These are phyloP conservation scores for Nematopogon swammerdamellus DNA, from an alignment of 2,888 invertebrate species.

Conservation along the genomic window DNA sequence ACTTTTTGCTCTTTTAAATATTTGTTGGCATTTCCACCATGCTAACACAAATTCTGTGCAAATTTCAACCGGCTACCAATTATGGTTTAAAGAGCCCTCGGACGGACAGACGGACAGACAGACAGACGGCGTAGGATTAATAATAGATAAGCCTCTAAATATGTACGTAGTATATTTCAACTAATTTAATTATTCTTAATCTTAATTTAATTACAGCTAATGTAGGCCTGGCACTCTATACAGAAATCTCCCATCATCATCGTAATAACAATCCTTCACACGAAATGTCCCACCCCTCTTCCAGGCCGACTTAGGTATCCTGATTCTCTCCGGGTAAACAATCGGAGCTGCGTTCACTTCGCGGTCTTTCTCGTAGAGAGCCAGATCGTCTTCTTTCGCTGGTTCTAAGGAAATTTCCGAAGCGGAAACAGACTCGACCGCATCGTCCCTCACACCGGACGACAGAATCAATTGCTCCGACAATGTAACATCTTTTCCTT, in stretches of 20 bases:
- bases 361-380: conserved; percentile 19
- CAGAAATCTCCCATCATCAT: conserved; percentile 74
- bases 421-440: not conserved
- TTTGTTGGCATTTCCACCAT: too few relatives aligned
- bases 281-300: conserved; percentile 67
- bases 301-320: conserved; percentile 64
- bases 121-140: too few relatives aligned
- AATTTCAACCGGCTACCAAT: too few relatives aligned
- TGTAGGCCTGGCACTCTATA: conserved; percentile 73
- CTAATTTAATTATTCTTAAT: too few relatives aligned
- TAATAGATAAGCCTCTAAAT: too few relatives aligned
- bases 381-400: conserved; percentile 15
- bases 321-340: conserved; percentile 60
- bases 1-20: too few relatives aligned
- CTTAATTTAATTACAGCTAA: not conserved
- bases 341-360: conserved; percentile 20
- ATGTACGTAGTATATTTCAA: too few relatives aligned
- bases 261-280: conserved; percentile 77
- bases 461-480: conserved; percentile 31
- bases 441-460: not conserved
- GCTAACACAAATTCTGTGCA: too few relatives aligned
- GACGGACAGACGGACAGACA: too few relatives aligned
- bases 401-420: conserved; percentile 10
- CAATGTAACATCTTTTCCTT: conserved; percentile 7
- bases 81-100: too few relatives aligned